Percentiles rank a stretch among this genome's conserved stretches.
These are phyloP conservation scores for Cinara cedri DNA, from an alignment of 2,888 invertebrate species.

Conservation along the genomic window DNA sequence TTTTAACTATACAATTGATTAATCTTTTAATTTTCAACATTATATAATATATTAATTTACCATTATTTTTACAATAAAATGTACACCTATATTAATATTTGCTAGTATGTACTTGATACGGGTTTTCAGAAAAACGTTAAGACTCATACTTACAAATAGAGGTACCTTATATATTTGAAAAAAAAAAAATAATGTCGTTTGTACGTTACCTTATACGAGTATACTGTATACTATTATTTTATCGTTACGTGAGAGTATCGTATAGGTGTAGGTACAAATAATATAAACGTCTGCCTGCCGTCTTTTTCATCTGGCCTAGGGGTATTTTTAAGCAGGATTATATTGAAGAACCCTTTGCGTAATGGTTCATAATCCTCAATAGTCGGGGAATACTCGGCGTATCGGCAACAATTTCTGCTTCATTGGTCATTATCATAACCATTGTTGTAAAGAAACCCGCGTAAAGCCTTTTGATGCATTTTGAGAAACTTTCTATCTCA, in stretches of 20 bases:
- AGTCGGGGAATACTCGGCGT: neutral
- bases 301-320: constrained; percentile 36
- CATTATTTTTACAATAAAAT: too few species aligned
- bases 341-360: constrained; percentile 39
- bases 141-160: neutral
- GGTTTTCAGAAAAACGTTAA: neutral
- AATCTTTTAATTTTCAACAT: too few species aligned
- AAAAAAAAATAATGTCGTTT: neutral
- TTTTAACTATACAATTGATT: too few species aligned
- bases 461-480: constrained; percentile 6
- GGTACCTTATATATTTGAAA: too few species aligned
- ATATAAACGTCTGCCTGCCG: constrained; percentile 1
- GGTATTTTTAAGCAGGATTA: constrained; percentile 46
- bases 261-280: neutral
- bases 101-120: too few species aligned
- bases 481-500: neutral
- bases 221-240: constrained; percentile 8
- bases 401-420: constrained; percentile 41
- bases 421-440: constrained; percentile 45
- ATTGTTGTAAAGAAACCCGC: constrained; percentile 33
- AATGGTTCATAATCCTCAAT: constrained; percentile 37
- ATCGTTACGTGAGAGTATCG: neutral
- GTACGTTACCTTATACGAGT: neutral
- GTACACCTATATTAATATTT: too few species aligned
- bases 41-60: too few species aligned